Conservation (phyloP, 2,113 vertebrate species). For the Oreocharis arfaki region DNA sequence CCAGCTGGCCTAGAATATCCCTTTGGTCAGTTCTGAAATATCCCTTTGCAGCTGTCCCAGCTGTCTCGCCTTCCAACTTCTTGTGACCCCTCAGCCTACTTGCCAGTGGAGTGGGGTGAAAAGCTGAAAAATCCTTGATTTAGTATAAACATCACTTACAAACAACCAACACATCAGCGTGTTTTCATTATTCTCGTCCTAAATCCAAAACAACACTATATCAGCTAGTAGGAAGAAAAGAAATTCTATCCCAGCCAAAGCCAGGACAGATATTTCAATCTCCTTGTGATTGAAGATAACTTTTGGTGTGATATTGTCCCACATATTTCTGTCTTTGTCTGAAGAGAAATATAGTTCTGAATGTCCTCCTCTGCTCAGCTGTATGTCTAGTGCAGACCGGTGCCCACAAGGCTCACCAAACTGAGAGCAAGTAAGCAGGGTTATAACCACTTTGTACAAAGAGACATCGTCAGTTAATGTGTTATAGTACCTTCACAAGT, state of each 20-base stretch:
- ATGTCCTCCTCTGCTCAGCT: neutral
- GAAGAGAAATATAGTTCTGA: neutral
- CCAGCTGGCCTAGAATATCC: neutral
- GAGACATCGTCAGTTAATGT: neutral
- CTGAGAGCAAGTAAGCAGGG: neutral
- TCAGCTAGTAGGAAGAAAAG: neutral
- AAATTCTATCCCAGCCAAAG: neutral
- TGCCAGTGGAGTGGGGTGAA: neutral
- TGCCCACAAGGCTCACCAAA: rapidly evolving
- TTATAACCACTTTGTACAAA: neutral
- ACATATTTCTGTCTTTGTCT: neutral
- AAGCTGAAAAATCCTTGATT: neutral
- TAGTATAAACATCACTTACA: neutral
- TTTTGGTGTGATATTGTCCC: neutral
- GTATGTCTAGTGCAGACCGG: neutral
- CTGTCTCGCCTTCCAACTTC: neutral
- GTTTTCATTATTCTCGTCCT: neutral
- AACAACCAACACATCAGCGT: neutral
- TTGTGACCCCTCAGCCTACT: neutral
- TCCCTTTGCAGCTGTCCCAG: neutral
- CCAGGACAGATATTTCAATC: neutral
- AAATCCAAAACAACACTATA: neutral
- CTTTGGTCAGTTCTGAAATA: neutral
- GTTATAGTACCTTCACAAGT: neutral
- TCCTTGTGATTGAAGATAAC: neutral